Percentiles rank a stretch among this genome's conserved stretches.
Evolutionary conservation across 2,797 vertebrate genomes (phyloP).

Genomic region (Australoheros facetus): DNA sequence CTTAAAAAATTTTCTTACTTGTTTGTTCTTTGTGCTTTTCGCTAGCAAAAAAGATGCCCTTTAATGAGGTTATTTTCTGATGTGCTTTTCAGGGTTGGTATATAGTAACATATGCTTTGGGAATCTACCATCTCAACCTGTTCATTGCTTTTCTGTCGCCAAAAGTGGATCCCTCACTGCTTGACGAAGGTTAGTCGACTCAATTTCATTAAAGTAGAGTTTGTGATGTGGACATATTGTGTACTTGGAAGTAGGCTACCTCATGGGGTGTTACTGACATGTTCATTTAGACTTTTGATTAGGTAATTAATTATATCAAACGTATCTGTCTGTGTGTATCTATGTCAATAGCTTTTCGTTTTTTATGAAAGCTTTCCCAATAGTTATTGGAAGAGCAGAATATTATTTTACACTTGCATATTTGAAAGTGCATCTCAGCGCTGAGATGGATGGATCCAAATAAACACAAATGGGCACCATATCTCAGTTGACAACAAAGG

Average conservation of each 20-base stretch:
- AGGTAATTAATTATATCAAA: too few species aligned
- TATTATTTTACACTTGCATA: background rate
- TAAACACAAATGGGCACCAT: background rate
- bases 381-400: background rate
- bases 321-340: too few species aligned
- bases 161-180: conserved; percentile 98
- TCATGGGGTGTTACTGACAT: background rate
- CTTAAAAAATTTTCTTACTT: too few species aligned
- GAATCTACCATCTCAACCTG: conserved; percentile 99
- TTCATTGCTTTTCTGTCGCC: conserved; percentile 99
- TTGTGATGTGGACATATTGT: background rate
- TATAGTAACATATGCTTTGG: conserved; percentile 98
- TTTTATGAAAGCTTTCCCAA: background rate
- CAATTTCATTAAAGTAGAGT: background rate
- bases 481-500: background rate
- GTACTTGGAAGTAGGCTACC: background rate
- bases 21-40: background rate
- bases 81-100: conserved; percentile 92
- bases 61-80: conserved; percentile 9
- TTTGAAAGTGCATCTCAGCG: background rate
- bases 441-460: background rate
- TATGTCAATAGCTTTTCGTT: background rate
- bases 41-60: background rate
- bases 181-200: conserved; percentile 92
- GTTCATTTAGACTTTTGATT: background rate